phyloP scores from a whole-genome alignment of 2,888 invertebrate genomes.

The Mythimna lalbum region DNA sequence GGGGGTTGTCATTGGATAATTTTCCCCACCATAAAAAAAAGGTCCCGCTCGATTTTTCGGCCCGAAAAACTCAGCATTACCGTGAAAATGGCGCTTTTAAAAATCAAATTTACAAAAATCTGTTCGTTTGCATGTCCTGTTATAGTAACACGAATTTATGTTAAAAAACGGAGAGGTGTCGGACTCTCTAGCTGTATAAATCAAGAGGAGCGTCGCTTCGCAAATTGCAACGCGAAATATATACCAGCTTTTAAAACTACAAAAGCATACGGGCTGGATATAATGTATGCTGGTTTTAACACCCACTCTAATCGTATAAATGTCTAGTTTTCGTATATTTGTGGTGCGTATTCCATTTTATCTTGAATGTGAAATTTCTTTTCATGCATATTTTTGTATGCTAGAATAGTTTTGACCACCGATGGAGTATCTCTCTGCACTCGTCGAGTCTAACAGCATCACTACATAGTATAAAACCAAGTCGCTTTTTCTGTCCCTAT shows the following conservation, averaged over 20 bases:
- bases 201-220: conserved; percentile 50
- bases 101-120: conserved; percentile 54
- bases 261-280: conserved; percentile 45
- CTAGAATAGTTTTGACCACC: background rate
- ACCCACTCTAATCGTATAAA: conserved; percentile 41
- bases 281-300: conserved; percentile 49
- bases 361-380: background rate
- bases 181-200: conserved; percentile 50
- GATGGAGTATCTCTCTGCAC: background rate
- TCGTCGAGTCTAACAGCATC: background rate
- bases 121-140: conserved; percentile 45
- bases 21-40: too few species aligned
- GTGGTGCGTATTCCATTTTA: conserved; percentile 16
- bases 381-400: background rate
- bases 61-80: conserved; percentile 1
- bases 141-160: conserved; percentile 57
- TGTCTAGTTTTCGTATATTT: conserved; percentile 37
- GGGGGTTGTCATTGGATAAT: too few species aligned
- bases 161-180: conserved; percentile 52
- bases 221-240: conserved; percentile 56
- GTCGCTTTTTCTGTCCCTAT: too few species aligned
- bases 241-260: conserved; percentile 55
- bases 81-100: conserved; percentile 41
- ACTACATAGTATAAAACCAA: background rate
- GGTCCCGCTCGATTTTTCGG: conserved; percentile 3